Conservation (phyloP, 2,888 invertebrate species). For the Parochlus steinenii region DNA sequence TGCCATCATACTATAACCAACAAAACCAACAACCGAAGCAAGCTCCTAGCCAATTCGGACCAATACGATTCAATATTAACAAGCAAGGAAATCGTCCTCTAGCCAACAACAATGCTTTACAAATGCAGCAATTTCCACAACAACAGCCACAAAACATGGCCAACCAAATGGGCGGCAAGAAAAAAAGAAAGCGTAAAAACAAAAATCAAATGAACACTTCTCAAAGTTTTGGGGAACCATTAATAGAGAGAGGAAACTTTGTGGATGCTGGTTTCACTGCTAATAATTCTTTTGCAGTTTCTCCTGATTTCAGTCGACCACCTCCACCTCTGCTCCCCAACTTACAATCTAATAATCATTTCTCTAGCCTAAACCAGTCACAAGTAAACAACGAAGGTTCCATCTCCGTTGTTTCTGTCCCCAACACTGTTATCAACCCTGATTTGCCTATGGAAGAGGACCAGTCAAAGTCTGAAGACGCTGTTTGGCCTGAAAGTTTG, state of each 20-base stretch:
- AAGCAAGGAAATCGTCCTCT: no score
- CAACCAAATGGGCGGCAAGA: conserved; percentile 19
- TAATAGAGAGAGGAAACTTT: no score
- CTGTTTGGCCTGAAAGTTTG: conserved; percentile 62
- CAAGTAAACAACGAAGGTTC: conserved; percentile 16
- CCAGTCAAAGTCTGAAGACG: conserved; percentile 38
- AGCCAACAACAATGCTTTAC: conserved; percentile 13
- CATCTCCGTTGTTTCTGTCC: conserved; percentile 13
- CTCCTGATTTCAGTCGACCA: conserved; percentile 29
- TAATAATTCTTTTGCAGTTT: no score
- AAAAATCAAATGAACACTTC: conserved; percentile 29
- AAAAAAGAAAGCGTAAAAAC: conserved; percentile 18
- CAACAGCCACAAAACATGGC: conserved; percentile 18
- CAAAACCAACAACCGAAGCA: conserved; percentile 9
- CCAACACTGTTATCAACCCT: neutral
- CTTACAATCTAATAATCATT: conserved; percentile 16
- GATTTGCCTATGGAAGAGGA: conserved; percentile 23
- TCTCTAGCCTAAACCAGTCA: conserved; percentile 18
- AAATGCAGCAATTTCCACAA: conserved; percentile 18
- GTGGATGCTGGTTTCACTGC: no score
- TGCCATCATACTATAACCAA: no score
- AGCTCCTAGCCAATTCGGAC: conserved; percentile 8
- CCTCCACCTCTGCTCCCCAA: conserved; percentile 19
- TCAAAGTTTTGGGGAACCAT: conserved; percentile 33
- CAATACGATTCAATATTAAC: conserved; percentile 12